Percentiles rank a stretch among this genome's conserved stretches.
phyloP scores from a whole-genome alignment of 2,888 invertebrate species.

The Plusia festucae region DNA sequence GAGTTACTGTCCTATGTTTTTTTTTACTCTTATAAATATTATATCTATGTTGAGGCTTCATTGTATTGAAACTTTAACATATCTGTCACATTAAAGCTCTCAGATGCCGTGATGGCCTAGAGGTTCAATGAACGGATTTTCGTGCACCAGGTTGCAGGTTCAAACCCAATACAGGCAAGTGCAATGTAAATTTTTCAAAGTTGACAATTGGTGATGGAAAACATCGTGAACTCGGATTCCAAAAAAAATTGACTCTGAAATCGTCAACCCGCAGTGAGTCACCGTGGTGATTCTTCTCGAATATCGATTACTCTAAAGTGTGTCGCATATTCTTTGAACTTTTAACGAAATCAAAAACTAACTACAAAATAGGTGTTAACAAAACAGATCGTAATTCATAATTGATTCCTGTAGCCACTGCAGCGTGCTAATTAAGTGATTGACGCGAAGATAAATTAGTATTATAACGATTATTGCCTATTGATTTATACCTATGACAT shows the following conservation, averaged over 20 bases:
- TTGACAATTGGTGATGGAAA: no score
- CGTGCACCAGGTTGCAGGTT: no score
- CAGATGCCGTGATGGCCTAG: no score
- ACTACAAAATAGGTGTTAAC: slow-evolving; percentile 53
- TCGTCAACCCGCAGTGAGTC: no score
- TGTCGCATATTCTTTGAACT: slow-evolving; percentile 9
- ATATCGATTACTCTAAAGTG: not conserved
- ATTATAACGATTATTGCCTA: slow-evolving; percentile 73
- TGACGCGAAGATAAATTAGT: slow-evolving; percentile 72
- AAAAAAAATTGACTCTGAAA: no score
- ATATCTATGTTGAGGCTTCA: not conserved
- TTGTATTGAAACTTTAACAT: not conserved
- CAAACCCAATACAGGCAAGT: no score
- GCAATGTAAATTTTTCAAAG: no score
- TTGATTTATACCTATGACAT: slow-evolving; percentile 71
- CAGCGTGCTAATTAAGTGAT: slow-evolving; percentile 80
- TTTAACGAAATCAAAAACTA: slow-evolving; percentile 29
- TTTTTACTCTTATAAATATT: not conserved
- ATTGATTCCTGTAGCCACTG: slow-evolving; percentile 76
- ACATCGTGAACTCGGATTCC: no score
- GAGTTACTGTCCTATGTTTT: not conserved
- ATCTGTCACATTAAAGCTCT: no score
- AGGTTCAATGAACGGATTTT: no score
- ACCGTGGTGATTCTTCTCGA: not conserved
- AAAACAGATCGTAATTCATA: slow-evolving; percentile 56